phyloP scores from a whole-genome alignment of 37 sponge, comb jelly and placozoan species.

The Beroe ovata region DNA sequence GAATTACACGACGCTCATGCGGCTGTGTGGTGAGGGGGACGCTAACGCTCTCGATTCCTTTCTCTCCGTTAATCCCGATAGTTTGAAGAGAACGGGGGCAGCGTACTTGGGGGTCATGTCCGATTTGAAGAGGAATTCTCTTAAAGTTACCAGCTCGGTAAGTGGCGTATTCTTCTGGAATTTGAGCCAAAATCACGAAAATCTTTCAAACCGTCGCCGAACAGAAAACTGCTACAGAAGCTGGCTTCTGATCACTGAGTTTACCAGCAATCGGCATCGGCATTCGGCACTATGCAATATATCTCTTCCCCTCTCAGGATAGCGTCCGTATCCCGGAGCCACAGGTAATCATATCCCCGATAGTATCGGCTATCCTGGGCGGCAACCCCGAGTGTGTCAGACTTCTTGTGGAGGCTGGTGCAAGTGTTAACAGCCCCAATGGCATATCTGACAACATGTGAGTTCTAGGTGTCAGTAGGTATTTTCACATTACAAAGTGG shows the following conservation, averaged over 20 bases:
- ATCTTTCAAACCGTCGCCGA: no score
- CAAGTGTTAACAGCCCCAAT: conserved; percentile 59
- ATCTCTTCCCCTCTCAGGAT: background rate
- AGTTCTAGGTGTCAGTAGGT: no score
- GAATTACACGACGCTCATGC: conserved; percentile 53
- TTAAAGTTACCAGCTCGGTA: conserved; percentile 32
- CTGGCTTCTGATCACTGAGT: no score
- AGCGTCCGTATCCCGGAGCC: conserved; percentile 43
- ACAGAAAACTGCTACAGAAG: no score
- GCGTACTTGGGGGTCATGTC: conserved; percentile 57
- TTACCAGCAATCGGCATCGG: no score
- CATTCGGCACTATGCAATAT: no score
- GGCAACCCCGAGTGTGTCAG: conserved; percentile 59
- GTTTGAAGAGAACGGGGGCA: conserved; percentile 23
- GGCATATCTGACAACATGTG: conserved; percentile 67
- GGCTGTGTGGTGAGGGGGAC: conserved; percentile 57
- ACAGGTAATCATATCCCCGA: conserved; percentile 65
- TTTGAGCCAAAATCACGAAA: no score
- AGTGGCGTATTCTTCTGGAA: no score
- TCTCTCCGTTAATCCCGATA: conserved; percentile 52
- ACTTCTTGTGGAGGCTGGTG: conserved; percentile 60
- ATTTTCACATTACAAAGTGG: no score
- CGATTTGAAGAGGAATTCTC: conserved; percentile 30
- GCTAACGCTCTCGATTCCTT: conserved; percentile 68
- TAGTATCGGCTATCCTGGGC: conserved; percentile 56